A percentile compares a stretch with the other conserved stretches of the same genome.
These are phyloP conservation scores for Varanus komodoensis DNA, from an alignment of 2,113 vertebrate species.

Conservation along the genomic window DNA sequence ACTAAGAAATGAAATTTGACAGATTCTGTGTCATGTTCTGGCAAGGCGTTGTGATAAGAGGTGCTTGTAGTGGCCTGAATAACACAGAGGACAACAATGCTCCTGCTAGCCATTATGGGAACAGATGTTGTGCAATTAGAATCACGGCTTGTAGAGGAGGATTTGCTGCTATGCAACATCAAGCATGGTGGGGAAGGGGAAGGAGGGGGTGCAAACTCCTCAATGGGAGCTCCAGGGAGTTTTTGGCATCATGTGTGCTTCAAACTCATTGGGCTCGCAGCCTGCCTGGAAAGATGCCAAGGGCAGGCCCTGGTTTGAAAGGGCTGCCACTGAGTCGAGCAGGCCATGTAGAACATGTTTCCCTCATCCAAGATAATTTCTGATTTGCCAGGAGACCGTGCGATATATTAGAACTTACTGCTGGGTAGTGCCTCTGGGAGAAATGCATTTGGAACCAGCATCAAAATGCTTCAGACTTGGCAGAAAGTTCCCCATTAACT, in stretches of 20 bases:
- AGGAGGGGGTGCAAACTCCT: conserved; percentile 66
- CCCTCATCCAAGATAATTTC: conserved; percentile 47
- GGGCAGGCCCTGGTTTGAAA: conserved; percentile 66
- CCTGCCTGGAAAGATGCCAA: conserved; percentile 70
- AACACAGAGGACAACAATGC: conserved; percentile 87
- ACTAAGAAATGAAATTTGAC: conserved; percentile 92
- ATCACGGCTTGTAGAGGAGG: conserved; percentile 79
- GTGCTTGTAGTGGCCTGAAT: conserved; percentile 89
- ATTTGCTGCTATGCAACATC: conserved; percentile 84
- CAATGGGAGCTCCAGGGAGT: conserved; percentile 72
- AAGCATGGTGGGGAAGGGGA: conserved; percentile 60
- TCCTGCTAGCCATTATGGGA: conserved; percentile 88
- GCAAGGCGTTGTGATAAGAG: conserved; percentile 87
- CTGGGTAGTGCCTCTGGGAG: neutral
- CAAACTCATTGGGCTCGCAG: conserved; percentile 69
- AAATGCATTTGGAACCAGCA: neutral
- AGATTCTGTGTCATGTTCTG: conserved; percentile 91
- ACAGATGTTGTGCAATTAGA: conserved; percentile 90
- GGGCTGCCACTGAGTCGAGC: conserved; percentile 1
- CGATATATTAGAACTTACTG: neutral
- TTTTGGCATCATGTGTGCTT: conserved; percentile 76
- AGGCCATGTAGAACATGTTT: conserved; percentile 30
- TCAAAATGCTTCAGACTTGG: neutral
- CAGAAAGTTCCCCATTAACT: neutral
- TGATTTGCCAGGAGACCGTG: neutral